Conservation (phyloP, 2,888 invertebrate genomes). For the Onchidella celtica region DNA sequence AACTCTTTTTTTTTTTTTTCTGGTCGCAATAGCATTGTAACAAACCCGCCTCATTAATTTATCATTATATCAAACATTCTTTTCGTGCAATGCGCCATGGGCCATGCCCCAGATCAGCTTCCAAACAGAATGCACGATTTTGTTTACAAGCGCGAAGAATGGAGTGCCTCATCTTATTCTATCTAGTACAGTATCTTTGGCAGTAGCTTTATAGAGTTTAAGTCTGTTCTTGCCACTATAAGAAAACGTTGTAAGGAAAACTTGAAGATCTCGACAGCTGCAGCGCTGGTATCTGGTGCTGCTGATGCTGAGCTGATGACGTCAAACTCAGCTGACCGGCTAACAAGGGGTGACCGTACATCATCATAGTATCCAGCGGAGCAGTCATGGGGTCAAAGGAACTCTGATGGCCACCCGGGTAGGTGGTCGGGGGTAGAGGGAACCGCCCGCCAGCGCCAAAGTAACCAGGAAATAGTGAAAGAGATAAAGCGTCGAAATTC, state of each 20-base stretch:
- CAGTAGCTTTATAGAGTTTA: no score
- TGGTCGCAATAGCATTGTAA: no score
- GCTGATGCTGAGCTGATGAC: background rate
- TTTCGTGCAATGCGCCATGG: no score
- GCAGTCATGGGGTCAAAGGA: slow-evolving; percentile 34
- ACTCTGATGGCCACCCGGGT: background rate
- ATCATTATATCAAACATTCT: no score
- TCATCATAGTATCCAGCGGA: slow-evolving; percentile 40
- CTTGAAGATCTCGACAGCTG: slow-evolving; percentile 1
- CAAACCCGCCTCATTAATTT: no score
- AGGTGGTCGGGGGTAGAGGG: background rate
- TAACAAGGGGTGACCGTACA: slow-evolving; percentile 35
- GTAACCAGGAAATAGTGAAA: slow-evolving; percentile 58
- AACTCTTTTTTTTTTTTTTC: no score
- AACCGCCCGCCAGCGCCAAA: background rate
- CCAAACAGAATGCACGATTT: no score
- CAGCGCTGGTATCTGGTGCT: background rate
- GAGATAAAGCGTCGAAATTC: slow-evolving; percentile 61
- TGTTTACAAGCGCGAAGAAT: no score
- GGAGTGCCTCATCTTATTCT: no score
- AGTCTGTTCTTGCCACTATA: no score
- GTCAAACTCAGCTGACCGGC: slow-evolving; percentile 5
- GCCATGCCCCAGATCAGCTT: no score
- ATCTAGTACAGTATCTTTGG: no score
- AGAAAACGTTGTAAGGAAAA: slow-evolving; percentile 31